Percentiles rank a stretch among this genome's conserved stretches.
Conservation (phyloP, 2,888 invertebrate species). For the Philaethria dido region DNA sequence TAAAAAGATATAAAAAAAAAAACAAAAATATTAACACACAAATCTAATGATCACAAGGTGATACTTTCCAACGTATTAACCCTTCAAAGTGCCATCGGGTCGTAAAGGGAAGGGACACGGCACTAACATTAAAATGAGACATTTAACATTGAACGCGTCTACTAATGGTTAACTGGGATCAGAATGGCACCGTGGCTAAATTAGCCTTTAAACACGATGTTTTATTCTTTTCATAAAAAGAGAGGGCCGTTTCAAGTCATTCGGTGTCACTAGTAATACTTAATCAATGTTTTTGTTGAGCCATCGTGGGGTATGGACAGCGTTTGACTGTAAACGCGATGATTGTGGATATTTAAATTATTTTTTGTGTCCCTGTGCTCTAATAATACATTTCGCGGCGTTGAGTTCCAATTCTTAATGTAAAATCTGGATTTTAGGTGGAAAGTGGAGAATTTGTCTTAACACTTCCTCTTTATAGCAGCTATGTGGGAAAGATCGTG, state of each 20-base stretch:
- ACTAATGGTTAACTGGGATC: conserved; percentile 55
- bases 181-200: conserved; percentile 45
- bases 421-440: too few relatives aligned
- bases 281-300: not conserved
- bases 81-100: conserved; percentile 65
- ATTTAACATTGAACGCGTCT: conserved; percentile 67
- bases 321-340: too few relatives aligned
- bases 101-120: conserved; percentile 65
- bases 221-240: conserved; percentile 27
- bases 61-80: conserved; percentile 74
- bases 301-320: too few relatives aligned
- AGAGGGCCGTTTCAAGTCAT: conserved; percentile 5
- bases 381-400: too few relatives aligned
- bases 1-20: too few relatives aligned
- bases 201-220: conserved; percentile 41
- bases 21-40: too few relatives aligned
- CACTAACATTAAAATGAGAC: conserved; percentile 71
- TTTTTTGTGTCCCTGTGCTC: too few relatives aligned
- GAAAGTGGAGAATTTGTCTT: too few relatives aligned
- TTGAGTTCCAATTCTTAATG: too few relatives aligned
- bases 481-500: too few relatives aligned
- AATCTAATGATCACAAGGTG: conserved; percentile 20
- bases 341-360: too few relatives aligned
- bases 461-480: too few relatives aligned
- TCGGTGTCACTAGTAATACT: not conserved